phyloP scores from a whole-genome alignment of 2,797 vertebrate genomes.

The Danio choprae region DNA sequence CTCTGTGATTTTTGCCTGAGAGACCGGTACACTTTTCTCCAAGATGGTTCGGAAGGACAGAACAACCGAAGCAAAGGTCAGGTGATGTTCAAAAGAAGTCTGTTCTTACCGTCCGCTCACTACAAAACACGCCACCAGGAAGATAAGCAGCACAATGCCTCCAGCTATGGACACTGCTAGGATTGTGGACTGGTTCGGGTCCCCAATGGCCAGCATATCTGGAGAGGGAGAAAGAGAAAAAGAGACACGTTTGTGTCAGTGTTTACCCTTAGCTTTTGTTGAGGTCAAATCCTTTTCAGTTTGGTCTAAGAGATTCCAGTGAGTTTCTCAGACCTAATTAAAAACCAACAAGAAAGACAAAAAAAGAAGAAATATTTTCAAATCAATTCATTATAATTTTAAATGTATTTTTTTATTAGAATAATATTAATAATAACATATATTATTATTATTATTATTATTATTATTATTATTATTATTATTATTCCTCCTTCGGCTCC shows the following conservation, averaged over 20 bases:
- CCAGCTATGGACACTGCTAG: constrained; percentile 83
- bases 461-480: too few species aligned
- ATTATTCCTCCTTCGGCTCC: too few species aligned
- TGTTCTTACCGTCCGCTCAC: constrained; percentile 82
- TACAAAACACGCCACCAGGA: constrained; percentile 85
- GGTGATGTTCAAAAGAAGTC: constrained; percentile 9
- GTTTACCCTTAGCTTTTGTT: not conserved
- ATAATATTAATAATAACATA: too few species aligned
- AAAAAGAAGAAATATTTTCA: too few species aligned
- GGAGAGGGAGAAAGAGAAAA: not conserved
- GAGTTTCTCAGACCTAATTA: not conserved
- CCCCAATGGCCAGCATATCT: constrained; percentile 85
- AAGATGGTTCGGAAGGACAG: constrained; percentile 2
- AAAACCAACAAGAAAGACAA: not conserved
- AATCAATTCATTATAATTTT: too few species aligned
- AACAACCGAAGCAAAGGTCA: constrained; percentile 35
- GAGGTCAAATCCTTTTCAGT: not conserved
- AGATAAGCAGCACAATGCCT: constrained; percentile 82
- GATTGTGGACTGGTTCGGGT: constrained; percentile 86
- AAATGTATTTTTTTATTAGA: too few species aligned
- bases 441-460: too few species aligned
- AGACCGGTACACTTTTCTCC: not conserved
- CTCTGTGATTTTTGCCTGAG: not conserved
- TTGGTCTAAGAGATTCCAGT: not conserved
- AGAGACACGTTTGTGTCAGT: not conserved